Base-by-base conservation (phyloP, 2,113 vertebrate species). In the Mixornis gularis region DNA sequence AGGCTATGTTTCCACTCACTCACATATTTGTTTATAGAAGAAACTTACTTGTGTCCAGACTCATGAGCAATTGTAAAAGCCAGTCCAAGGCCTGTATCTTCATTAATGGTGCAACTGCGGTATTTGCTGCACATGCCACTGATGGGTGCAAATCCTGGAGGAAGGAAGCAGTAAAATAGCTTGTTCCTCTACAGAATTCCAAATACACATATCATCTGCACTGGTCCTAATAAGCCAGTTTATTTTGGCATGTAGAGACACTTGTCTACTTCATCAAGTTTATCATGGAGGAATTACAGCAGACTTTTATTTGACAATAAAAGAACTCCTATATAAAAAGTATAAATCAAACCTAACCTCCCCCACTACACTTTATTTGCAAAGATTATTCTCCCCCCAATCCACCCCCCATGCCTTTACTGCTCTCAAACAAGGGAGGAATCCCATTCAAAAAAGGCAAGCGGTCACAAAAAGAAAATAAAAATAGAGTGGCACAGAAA, bases 91-190 rank as follows among this genome's bases (percentile, higher is more conserved):
- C 99, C 99, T 1, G 99, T 99, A 56, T 99, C 99, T 95, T 99
- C 99, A 36, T 99, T 99, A 97, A 99, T 99, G 93, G 99, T 99
- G 64, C 99, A 99, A 20, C 99, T 99, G 41, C 99, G 98, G 96
- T 99, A 98, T 92, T 99, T 99, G 92, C 99, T 99, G 96, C 99
- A 99, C 99, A 99, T 99, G 25, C 99, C 99, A 88, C 99, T 99
- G 96, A 99, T 99, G 12, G 99, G 99, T 32, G 99, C 99, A 90
- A 99, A 99, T 74, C 99, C 99, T 99, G 94, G 41, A 81, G 66
- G 89, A 70, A 92, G 91, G 63, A 94, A 40, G 43, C 48, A 85
- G 72, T 46, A 80, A 36, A 89, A 92, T 4, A 89, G 71, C 34
- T 89, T 77, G 73, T 94, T 72, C 89, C 56, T 87, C 59, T 74